A percentile compares a stretch with the other conserved stretches of the same genome.
Conservation (phyloP, 1,140 invertebrate species). For the Theocolax elegans region DNA sequence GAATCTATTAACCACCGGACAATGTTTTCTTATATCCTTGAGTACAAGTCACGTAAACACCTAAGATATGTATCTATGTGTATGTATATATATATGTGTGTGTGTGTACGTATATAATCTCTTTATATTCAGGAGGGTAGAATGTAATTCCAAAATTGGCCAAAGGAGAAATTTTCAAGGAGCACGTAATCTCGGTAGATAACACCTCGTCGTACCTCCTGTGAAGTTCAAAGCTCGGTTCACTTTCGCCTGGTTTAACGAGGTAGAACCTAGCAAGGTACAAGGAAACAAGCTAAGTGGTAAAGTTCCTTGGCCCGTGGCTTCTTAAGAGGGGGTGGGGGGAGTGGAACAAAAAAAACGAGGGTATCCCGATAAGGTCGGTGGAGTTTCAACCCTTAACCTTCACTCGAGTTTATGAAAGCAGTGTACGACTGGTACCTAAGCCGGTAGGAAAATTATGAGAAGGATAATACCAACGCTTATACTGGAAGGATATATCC, state of each 20-base stretch:
- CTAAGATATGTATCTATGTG: no score
- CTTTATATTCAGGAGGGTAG: neutral
- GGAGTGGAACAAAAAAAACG: neutral
- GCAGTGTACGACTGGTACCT: no score
- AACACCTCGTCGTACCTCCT: slow-evolving; percentile 31
- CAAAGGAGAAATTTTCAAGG: neutral
- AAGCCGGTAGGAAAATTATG: no score
- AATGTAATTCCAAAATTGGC: neutral
- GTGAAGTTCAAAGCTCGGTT: slow-evolving; percentile 30
- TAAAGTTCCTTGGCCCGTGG: no score
- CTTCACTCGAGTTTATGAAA: slow-evolving; percentile 14
- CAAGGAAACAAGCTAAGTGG: no score
- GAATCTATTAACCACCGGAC: no score
- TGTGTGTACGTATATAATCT: no score
- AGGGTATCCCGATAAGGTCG: neutral
- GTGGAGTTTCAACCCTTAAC: no score
- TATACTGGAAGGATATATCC: slow-evolving; percentile 43
- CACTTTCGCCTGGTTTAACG: neutral
- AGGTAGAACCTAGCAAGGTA: no score
- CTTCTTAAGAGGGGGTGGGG: neutral
- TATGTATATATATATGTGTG: no score
- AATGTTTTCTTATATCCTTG: no score
- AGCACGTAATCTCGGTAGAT: slow-evolving; percentile 34
- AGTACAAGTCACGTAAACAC: no score
- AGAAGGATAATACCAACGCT: slow-evolving; percentile 54